Evolutionary conservation across 2,797 vertebrate species (phyloP).

Genomic region (Pempheris klunzingeri): DNA sequence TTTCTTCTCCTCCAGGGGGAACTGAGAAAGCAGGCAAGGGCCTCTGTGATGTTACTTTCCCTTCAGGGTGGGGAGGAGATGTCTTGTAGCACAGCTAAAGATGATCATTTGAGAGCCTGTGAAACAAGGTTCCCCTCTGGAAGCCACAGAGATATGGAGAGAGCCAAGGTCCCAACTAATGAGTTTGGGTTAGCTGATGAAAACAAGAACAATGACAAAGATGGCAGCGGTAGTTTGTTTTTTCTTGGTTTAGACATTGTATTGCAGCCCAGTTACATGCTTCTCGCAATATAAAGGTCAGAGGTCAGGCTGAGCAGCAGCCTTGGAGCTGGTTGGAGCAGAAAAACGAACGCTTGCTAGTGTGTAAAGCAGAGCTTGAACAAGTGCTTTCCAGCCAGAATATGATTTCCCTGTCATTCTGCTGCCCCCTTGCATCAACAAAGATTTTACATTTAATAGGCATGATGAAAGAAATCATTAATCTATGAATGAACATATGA

Average conservation of each 20-base stretch:
- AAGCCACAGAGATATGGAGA: slow-evolving; percentile 60
- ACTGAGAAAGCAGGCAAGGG: slow-evolving; percentile 79
- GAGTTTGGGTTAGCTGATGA: slow-evolving; percentile 72
- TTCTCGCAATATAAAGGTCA: slow-evolving; percentile 32
- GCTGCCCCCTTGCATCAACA: slow-evolving; percentile 39
- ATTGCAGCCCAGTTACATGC: slow-evolving; percentile 30
- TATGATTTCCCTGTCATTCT: slow-evolving; percentile 29
- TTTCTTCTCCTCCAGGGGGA: slow-evolving; percentile 85
- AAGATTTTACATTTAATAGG: slow-evolving; percentile 49
- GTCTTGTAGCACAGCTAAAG: slow-evolving; percentile 84
- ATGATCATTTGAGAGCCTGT: slow-evolving; percentile 84
- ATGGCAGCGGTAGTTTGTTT: slow-evolving; percentile 16
- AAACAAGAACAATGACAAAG: slow-evolving; percentile 53
- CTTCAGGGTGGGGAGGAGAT: slow-evolving; percentile 85
- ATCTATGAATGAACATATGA: slow-evolving; percentile 61
- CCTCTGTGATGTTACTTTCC: slow-evolving; percentile 84
- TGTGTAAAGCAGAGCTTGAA: slow-evolving; percentile 2
- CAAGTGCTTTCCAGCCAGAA: slow-evolving; percentile 18
- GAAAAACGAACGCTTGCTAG: slow-evolving; percentile 11
- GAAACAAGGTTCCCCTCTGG: slow-evolving; percentile 75
- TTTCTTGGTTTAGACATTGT: neutral
- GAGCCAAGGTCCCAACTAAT: slow-evolving; percentile 68
- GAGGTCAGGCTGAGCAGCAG: slow-evolving; percentile 40
- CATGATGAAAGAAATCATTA: slow-evolving; percentile 60
- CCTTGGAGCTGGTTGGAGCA: neutral